Base-by-base conservation (phyloP, 2,113 vertebrate species). In the Halcyon senegalensis region DNA sequence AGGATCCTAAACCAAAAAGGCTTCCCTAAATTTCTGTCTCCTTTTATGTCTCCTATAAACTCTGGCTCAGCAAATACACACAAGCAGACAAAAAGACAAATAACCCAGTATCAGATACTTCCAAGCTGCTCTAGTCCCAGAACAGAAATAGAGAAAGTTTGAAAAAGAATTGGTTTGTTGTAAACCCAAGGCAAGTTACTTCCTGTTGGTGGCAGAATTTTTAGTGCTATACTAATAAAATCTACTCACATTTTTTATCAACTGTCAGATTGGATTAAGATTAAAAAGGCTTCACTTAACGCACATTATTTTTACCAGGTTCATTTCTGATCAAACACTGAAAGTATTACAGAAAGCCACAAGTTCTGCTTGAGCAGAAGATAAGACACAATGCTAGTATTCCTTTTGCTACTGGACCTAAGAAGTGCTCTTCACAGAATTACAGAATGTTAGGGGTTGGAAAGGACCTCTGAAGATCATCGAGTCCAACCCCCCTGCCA, bases 161-260 rank as follows among this genome's bases (percentile, higher is more conserved):
- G 3, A 37, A 69, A 93, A 95, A 81, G 51, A 84, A 60, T 44
- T 86, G 83, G 53, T 21, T 13, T 11, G 2, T 70, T 82, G 50
- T 90, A 92, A 96, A 94, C 79, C 43, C 62, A 87, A 92, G 84
- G 70, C 43, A 84, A 79, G 27, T 89, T 95, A 89, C 66, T 78
- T 91, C 80, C 73, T 84, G 51, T 51, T 87, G 95, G 75, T 68
- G 77, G 81, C 74, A 89, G 66, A 93, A 93, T 94, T 95, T 92
- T 89, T 89, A 94, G 59, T 67, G 46, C 35, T 72, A 33, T 63
- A 41, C 20, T 75, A 87, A 93, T 87, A 84, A 84, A 58, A 35
- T 56, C 90, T 84, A 55, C 73, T 89, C 58, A 25, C 25, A 72
- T 79, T 91, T 91, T 95, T 91, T 89, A 95, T 35, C 92, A 51